These are phyloP conservation scores for Sylvia borin DNA, from an alignment of 2,797 vertebrate genomes.

Conservation along the genomic window DNA sequence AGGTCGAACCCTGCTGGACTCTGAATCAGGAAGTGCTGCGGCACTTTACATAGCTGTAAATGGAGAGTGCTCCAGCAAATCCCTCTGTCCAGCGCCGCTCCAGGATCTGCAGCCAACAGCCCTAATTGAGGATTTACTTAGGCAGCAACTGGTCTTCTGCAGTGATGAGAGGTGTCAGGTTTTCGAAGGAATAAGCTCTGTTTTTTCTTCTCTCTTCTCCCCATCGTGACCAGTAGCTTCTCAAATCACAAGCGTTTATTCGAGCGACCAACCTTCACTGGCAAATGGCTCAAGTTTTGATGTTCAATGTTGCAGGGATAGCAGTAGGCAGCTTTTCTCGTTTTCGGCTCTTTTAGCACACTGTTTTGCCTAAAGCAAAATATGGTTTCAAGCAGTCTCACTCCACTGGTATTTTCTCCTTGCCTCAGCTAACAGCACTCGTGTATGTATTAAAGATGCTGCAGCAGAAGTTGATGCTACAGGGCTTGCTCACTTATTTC, in stretches of 20 bases:
- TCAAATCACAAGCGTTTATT: conserved; percentile 57
- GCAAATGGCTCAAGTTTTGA: conserved; percentile 66
- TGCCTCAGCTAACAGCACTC: conserved; percentile 58
- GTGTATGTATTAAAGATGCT: conserved; percentile 48
- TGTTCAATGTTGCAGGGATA: conserved; percentile 64
- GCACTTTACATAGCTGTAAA: background rate
- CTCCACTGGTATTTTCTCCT: conserved; percentile 39
- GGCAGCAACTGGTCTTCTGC: background rate
- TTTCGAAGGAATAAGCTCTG: conserved; percentile 27
- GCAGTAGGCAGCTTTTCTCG: conserved; percentile 61
- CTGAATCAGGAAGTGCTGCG: background rate
- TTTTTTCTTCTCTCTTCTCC: background rate
- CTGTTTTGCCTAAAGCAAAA: conserved; percentile 72
- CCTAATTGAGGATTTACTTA: conserved; percentile 32
- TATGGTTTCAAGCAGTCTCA: conserved; percentile 65
- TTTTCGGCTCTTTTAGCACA: conserved; percentile 70
- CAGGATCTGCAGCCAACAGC: conserved; percentile 7
- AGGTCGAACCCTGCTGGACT: conserved; percentile 35
- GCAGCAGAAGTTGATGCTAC: conserved; percentile 56
- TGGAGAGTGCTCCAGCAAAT: conserved; percentile 3
- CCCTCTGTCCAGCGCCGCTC: fast-evolving
- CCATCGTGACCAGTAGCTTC: conserved; percentile 40
- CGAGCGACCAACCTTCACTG: conserved; percentile 37
- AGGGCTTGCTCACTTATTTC: conserved; percentile 53
- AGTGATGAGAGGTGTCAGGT: background rate